Conservation (phyloP, 1,140 invertebrate species). For the Drosophila kohkoa region DNA sequence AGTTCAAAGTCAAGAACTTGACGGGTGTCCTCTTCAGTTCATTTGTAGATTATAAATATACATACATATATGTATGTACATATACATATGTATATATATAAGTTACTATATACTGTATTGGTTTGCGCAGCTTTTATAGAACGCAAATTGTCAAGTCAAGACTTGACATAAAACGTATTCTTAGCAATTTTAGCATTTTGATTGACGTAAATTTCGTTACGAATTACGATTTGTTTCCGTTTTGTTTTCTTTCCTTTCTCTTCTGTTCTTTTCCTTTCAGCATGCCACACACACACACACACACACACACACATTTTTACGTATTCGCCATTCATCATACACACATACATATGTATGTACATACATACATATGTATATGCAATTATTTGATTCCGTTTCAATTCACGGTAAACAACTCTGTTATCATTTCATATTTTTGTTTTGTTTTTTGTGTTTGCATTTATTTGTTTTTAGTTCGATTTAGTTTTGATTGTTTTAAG, state of each 20-base stretch:
- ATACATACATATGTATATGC: neutral
- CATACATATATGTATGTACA: neutral
- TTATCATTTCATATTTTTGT: constrained; percentile 12
- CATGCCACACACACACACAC: neutral
- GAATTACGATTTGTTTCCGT: constrained; percentile 13
- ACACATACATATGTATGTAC: neutral
- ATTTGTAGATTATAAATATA: constrained; percentile 29
- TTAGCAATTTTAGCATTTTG: constrained; percentile 9
- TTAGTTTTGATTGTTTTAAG: constrained; percentile 10
- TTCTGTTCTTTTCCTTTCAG: neutral
- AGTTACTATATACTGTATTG: neutral
- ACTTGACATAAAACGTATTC: constrained; percentile 6
- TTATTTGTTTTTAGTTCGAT: neutral
- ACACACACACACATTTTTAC: constrained; percentile 21
- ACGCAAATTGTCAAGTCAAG: constrained; percentile 5
- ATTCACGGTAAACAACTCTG: constrained; percentile 21
- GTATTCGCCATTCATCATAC: constrained; percentile 12
- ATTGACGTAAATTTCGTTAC: constrained; percentile 22
- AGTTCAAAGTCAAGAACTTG: constrained; percentile 7
- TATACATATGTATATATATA: neutral
- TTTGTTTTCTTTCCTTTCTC: constrained; percentile 10
- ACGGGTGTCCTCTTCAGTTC: constrained; percentile 24
- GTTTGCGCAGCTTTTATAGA: constrained; percentile 14
- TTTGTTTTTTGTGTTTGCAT: constrained; percentile 7
- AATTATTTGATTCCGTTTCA: constrained; percentile 3